Percentiles rank a stretch among this genome's conserved stretches.
phyloP scores from a whole-genome alignment of 2,113 vertebrate species.

The Phaetusa simplex region DNA sequence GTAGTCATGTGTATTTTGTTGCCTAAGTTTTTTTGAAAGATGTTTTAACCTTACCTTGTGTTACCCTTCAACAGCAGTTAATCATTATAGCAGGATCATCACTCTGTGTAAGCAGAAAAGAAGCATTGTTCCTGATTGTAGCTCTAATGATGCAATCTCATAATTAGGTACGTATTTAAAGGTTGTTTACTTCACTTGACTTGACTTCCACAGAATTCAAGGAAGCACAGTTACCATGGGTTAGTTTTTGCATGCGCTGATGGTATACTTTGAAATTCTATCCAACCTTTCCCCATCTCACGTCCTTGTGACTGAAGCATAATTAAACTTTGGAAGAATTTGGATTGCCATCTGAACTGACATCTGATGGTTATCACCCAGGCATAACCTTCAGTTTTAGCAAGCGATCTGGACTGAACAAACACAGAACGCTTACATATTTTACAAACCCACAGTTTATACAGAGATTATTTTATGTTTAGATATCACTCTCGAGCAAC shows the following conservation, averaged over 20 bases:
- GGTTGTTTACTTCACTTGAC: slow-evolving; percentile 14
- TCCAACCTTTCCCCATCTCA: neutral
- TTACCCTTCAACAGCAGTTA: slow-evolving; percentile 48
- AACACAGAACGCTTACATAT: slow-evolving; percentile 64
- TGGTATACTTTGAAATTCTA: neutral
- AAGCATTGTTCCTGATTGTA: slow-evolving; percentile 38
- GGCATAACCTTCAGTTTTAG: slow-evolving; percentile 33
- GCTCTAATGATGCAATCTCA: slow-evolving; percentile 30
- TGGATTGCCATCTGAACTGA: neutral
- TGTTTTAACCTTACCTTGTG: slow-evolving; percentile 52
- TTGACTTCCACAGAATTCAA: neutral
- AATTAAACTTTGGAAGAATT: neutral
- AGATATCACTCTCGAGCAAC: slow-evolving; percentile 70
- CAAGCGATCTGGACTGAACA: slow-evolving; percentile 49
- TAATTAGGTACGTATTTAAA: slow-evolving; percentile 40
- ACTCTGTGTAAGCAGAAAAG: slow-evolving; percentile 48
- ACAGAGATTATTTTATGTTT: slow-evolving; percentile 78
- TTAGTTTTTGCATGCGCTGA: neutral
- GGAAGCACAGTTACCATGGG: neutral
- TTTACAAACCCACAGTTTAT: slow-evolving; percentile 75
- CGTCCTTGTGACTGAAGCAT: neutral
- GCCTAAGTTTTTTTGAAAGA: slow-evolving; percentile 22
- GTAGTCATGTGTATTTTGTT: slow-evolving; percentile 2
- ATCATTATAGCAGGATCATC: slow-evolving; percentile 25
- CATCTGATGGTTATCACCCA: slow-evolving; percentile 30